phyloP scores from a whole-genome alignment of 2,888 invertebrate genomes.

The Sussaba pulchella region DNA sequence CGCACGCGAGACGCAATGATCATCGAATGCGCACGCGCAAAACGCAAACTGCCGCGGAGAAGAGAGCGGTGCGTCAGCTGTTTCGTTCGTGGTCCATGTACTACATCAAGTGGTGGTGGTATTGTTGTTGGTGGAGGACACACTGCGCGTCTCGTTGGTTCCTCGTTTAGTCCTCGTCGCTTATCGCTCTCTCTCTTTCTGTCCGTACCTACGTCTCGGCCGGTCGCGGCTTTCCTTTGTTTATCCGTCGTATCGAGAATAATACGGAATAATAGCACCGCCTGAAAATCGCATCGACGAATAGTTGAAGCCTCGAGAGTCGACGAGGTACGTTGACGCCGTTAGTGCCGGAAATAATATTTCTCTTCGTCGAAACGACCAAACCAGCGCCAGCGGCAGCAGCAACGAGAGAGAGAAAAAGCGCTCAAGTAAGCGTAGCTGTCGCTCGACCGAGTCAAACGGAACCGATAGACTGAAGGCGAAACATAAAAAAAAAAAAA shows the following conservation, averaged over 20 bases:
- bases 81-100: constrained; percentile 75
- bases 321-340: neutral
- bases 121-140: constrained; percentile 65
- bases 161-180: constrained; percentile 20
- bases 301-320: constrained; percentile 23
- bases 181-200: constrained; percentile 24
- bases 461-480: constrained; percentile 28
- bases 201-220: neutral
- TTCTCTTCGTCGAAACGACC: constrained; percentile 8
- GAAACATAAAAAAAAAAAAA: constrained; percentile 32
- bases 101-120: constrained; percentile 59
- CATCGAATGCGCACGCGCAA: constrained; percentile 46
- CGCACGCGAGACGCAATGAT: neutral
- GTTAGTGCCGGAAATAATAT: neutral
- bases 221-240: constrained; percentile 62
- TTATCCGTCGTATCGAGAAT: constrained; percentile 49
- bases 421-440: constrained; percentile 61
- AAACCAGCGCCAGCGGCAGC: constrained; percentile 14
- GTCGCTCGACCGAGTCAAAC: constrained; percentile 43
- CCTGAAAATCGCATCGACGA: neutral
- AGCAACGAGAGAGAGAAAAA: constrained; percentile 40
- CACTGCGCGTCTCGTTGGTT: constrained; percentile 60
- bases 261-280: constrained; percentile 3
- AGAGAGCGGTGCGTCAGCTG: constrained; percentile 78
- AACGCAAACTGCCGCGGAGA: constrained; percentile 73